These are phyloP conservation scores for Tychaedon coryphoeus DNA, from an alignment of 2,113 vertebrate species.

Conservation along the genomic window DNA sequence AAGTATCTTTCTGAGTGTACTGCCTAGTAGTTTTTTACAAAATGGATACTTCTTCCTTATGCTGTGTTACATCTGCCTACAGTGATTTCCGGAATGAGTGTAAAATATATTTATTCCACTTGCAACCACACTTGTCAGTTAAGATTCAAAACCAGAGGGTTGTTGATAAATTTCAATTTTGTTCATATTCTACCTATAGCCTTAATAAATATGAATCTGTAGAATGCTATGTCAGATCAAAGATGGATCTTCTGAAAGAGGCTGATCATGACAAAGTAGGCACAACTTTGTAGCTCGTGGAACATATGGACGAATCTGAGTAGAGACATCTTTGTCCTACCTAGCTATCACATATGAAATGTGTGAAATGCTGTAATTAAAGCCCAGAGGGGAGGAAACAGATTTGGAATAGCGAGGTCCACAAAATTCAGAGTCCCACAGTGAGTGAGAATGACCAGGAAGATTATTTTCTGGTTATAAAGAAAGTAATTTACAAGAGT, in stretches of 20 bases:
- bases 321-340: not conserved
- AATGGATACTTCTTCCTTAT: not conserved
- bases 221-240: not conserved
- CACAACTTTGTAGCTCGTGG: not conserved
- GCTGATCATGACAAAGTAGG: not conserved
- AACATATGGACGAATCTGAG: not conserved
- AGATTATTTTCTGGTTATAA: not conserved
- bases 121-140: not conserved
- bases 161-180: not conserved
- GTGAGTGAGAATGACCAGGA: not conserved
- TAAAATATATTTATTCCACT: not conserved
- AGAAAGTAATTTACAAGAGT: not conserved
- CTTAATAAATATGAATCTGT: not conserved
- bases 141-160: not conserved
- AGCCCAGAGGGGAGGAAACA: not conserved
- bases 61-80: not conserved
- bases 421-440: not conserved
- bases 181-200: not conserved
- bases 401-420: not conserved
- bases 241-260: not conserved
- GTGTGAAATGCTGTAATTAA: not conserved
- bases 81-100: not conserved
- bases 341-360: not conserved
- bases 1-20: not conserved
- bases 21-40: not conserved